Base-by-base conservation (phyloP, 53 echinoderm and acorn worm genomes). In the Luidia sarsii region DNA sequence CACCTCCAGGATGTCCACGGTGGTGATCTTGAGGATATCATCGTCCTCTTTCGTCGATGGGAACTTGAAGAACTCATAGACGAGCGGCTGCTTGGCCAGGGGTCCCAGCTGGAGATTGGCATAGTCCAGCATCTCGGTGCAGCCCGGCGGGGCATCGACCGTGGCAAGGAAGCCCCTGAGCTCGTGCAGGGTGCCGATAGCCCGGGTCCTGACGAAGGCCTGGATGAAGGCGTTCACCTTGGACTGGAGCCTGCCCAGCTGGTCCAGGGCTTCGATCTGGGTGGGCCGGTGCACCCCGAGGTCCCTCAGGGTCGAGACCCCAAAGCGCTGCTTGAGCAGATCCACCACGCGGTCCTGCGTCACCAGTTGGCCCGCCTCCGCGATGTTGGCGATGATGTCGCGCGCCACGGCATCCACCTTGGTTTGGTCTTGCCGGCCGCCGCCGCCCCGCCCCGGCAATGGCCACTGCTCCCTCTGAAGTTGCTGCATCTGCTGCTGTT, bases 221-320 rank as follows among this genome's bases (percentile, higher is more conserved):
- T 83, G 83, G 37, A 89, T 89, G 36, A 75, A 89, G 35, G 79
- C 89, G 57, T 83, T 83, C 63, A 87, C 87, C 66, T 86, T 86
- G 18, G 67, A 55, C 70, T 86, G 87, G 13, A 86, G 80, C 30
- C 69, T 79, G 14, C 52, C 41, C 57, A 86, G 37, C 36, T 80
- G 59, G 19, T 57, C 48, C 18, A 86, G 39, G 14, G 57, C 32
- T 4, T 45, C 48, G 14, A 86, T 45, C 6, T 86, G 68, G 1
- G 7, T 56, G 23, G 79, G 79, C 2, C 67, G 9, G 11, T 37
- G 18, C 7, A 80, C 9, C 9, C 80, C 30, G 32, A 86, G 80
- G 2, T 56, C 48, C 3, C 22, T 10, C 11, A 86, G 10, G 0
- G 13, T 79, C 16, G 19, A 27, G 7, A 65, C 71, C 19, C 79